Conservation (phyloP, 1,140 invertebrate genomes). For the Rhagoletis zephyria region DNA sequence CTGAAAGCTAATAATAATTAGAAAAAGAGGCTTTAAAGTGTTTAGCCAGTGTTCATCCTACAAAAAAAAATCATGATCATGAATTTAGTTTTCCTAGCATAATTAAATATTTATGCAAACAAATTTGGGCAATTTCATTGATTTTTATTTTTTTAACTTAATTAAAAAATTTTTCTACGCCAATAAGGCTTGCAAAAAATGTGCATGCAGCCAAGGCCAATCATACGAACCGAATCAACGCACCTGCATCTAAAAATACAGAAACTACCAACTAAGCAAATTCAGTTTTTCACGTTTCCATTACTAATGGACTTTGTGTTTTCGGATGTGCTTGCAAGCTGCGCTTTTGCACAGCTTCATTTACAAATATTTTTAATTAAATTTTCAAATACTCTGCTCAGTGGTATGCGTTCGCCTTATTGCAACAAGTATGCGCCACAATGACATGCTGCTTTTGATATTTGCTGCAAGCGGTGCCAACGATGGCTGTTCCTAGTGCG, state of each 20-base stretch:
- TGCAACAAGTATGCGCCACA: background rate
- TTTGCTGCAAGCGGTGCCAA: background rate
- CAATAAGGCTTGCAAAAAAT: background rate
- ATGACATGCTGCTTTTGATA: background rate
- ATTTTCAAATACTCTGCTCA: constrained; percentile 19
- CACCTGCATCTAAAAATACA: background rate
- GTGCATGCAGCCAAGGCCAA: background rate
- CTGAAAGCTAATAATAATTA: too few species aligned
- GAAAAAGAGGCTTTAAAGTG: too few species aligned
- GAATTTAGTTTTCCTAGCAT: too few species aligned
- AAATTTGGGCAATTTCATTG: constrained; percentile 14
- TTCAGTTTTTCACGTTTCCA: background rate
- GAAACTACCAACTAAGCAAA: background rate
- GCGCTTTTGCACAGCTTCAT: background rate
- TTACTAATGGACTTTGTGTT: constrained; percentile 4
- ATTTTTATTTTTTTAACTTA: constrained; percentile 1
- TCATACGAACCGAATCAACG: background rate
- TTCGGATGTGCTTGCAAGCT: background rate
- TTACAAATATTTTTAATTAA: constrained; percentile 45
- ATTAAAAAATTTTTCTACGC: background rate
- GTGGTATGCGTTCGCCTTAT: constrained; percentile 17
- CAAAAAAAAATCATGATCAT: too few species aligned
- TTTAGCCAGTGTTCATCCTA: too few species aligned
- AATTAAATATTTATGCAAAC: background rate
- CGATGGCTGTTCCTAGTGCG: constrained; percentile 35